Base-by-base conservation (phyloP, 2,888 invertebrate genomes). In the Drosophila meridiana region DNA sequence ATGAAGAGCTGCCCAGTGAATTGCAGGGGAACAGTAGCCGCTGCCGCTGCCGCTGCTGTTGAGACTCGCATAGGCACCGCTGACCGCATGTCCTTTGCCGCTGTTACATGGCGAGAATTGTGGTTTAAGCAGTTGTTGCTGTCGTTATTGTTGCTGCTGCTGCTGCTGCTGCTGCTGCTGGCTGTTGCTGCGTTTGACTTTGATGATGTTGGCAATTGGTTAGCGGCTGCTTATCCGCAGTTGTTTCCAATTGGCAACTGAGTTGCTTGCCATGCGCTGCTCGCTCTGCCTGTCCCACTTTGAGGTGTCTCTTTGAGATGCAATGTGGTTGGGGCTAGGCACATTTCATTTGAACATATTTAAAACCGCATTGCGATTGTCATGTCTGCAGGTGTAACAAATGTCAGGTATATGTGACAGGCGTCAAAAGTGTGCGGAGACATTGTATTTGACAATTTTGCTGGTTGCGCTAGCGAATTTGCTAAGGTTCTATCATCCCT, bases 1-100 rank as follows among this genome's bases (percentile, higher is more conserved):
- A 74, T 78, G 85, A 84, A 84, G 90, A 82, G 79, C 79, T 78
- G 85, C 73, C 90, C 89, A 69, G 64, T 57, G 71, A 76, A 74
- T 79, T 61, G 80, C 61, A 69, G 32, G 32, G 1, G 20, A 30
- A 2, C 48, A 50, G 3, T 11, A 32, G 11, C 9, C 3, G 48
- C 47, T 14, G n/a, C 32, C 9, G 40, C 3, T 11, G 42, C 20
- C 30, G 43, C 32, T 69, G 48, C 28, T n/a, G 50, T 63, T 59
- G 65, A 58, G 72, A 62, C 62, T 56, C 65, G 63, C 52, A 58
- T 70, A 69, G 83, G 65, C 83, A 64, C 55, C 57, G 61, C 57
- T 47, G 56, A 80, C 83, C 83, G 55, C 83, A 71, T 80, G 76
- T 82, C 45, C 80, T 66, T 75, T 69, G 70, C 70, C 47, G 48